Base-by-base conservation (phyloP, 2,113 vertebrate species). In the Tonatia bakeri region DNA sequence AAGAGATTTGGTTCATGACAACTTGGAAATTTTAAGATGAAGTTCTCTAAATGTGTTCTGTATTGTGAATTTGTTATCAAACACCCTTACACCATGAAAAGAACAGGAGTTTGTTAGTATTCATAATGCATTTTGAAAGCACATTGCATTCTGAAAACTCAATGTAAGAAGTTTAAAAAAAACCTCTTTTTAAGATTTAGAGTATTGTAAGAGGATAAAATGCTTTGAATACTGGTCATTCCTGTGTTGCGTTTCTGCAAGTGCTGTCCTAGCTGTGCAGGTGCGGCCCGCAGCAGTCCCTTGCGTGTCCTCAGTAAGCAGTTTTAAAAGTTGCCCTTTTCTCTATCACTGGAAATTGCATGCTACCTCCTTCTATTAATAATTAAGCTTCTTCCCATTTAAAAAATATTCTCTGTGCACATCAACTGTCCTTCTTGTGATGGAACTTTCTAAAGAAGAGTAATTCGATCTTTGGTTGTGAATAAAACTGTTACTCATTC, bases 61-160 rank as follows among this genome's bases (percentile, higher is more conserved):
- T 90, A 65, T 97, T 97, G 94, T 97, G 97, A 96, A 95, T 91
- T 86, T 97, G 91, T 97, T 98, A 97, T 87, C 96, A 95, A 56
- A 95, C 82, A 76, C 91, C 97, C 94, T 96, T 85, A 96, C n/a
- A 85, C 86, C 73, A 24, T 96, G 94, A 96, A 96, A 96, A 98
- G 90, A 96, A 91, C 70, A 96, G 11, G 54, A 95, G 94, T 86
- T 87, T 96, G 93, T 98, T 97, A 98, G 97, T 97, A 98, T 95
- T 85, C 96, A 93, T 88, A 94, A 73, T 76, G 28, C 72, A 76
- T 97, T 97, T 86, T 91, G 52, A 92, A 77, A 38, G 5, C 20
- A 26, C 67, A 87, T 93, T 97, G 38, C 36, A 91, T 95, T 7
- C 10, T 90, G 83, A 91, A 92, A 87, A 95, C 45, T 76, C 59